Percentiles rank a stretch among this genome's conserved stretches.
phyloP scores from a whole-genome alignment of 2,113 vertebrate species.

The Reinhardtius hippoglossoides region DNA sequence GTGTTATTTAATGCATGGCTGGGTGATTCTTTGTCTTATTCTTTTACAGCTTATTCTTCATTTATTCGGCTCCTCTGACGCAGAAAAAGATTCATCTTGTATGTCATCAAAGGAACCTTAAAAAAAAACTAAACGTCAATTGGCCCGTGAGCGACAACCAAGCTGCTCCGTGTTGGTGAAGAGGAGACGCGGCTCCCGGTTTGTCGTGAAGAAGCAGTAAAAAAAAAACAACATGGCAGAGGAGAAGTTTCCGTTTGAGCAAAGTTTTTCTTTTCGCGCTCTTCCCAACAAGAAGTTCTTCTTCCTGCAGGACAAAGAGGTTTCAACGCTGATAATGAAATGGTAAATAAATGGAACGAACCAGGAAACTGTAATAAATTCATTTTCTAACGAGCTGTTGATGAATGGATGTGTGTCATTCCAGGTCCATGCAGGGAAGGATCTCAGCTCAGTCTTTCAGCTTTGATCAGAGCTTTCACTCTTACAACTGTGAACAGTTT shows the following conservation, averaged over 20 bases:
- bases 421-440: conserved; percentile 84
- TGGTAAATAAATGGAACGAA: conserved; percentile 57
- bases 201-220: background rate
- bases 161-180: too few relatives aligned
- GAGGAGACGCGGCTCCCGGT: background rate
- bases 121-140: background rate
- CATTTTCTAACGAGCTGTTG: background rate
- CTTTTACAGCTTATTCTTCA: too few relatives aligned
- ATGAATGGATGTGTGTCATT: background rate
- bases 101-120: too few relatives aligned
- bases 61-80: too few relatives aligned
- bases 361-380: background rate
- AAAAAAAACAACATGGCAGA: conserved; percentile 51
- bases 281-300: conserved; percentile 57
- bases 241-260: conserved; percentile 37
- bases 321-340: conserved; percentile 70
- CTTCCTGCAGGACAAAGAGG: conserved; percentile 69
- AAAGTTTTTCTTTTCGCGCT: conserved; percentile 61
- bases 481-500: conserved; percentile 75
- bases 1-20: too few relatives aligned
- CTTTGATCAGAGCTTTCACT: conserved; percentile 80
- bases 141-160: background rate
- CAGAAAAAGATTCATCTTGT: too few relatives aligned
- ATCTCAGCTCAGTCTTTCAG: conserved; percentile 77
- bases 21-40: too few relatives aligned